Base-by-base conservation (phyloP, 2,888 invertebrate genomes). In the Drosophila villosipedis region DNA sequence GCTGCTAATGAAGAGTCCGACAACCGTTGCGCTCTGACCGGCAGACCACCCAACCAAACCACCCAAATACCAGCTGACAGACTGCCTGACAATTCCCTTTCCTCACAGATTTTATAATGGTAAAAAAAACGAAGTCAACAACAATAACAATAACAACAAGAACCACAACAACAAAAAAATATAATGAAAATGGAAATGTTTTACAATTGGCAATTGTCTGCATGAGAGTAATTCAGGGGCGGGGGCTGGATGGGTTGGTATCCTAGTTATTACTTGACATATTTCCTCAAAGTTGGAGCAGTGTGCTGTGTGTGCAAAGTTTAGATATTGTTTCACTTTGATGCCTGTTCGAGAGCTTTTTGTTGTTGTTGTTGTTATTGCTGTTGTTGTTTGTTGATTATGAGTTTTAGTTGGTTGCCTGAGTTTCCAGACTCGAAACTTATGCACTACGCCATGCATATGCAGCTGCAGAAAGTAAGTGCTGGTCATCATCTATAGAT, bases 1-100 rank as follows among this genome's bases (percentile, higher is more conserved):
- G 68, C 70, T 73, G 70, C 86, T 86, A 84, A 84, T 89, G 78
- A 89, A 84, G 87, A 84, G 87, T 49, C 72, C 74, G 60, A 73
- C 63, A 80, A 65, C 30, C n/a, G 25, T 41, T 41, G 47, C 22
- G 1, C 43, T 49, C 52, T n/a, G 31, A 41, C 41, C 35, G 47
- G 62, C 12, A 22, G 41, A 43, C 43, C 12, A 66, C 28, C 62
- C 52, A 54, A 61, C 37, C 16, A 61, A 54, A 10, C 16, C 14
- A 52, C 50, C 25, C 49, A 43, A 10, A 19, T n/a, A 43, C 50
- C 25, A 31, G 19, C 55, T 33, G 68, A 73, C 75, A 60, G 66
- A 43, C 67, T 52, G 68, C 39, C 68, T 28, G 22, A 62, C 60
- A 67, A 49, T 37, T 53, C 28, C 53, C 30, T 9, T 22, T n/a